Conservation (phyloP, 2,797 vertebrate genomes). For the Novumbra hubbsi region DNA sequence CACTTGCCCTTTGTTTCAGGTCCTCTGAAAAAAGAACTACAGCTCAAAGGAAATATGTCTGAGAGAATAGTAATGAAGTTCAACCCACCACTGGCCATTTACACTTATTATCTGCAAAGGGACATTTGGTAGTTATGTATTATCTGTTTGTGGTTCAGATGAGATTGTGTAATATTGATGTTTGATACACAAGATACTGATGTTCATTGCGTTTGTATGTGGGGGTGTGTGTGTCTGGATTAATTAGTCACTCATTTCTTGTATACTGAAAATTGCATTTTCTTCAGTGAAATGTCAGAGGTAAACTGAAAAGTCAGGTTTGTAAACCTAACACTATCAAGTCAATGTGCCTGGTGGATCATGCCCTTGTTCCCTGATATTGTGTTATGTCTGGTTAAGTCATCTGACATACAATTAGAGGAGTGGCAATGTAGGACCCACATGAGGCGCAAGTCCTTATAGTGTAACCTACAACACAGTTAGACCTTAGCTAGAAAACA, state of each 20-base stretch:
- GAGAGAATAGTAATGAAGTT: background rate
- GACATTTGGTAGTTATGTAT: background rate
- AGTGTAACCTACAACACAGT: background rate
- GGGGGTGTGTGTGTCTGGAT: no score
- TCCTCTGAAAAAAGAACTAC: constrained; percentile 22
- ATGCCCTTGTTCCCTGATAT: no score
- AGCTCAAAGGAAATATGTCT: constrained; percentile 7
- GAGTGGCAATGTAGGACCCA: background rate
- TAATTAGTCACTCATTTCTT: no score
- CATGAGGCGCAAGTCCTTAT: background rate
- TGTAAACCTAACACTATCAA: no score
- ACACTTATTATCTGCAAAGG: background rate
- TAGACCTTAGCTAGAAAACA: background rate
- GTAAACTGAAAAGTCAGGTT: no score
- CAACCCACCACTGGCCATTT: background rate
- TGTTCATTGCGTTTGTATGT: no score
- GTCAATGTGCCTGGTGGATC: no score
- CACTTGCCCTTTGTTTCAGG: constrained; percentile 30
- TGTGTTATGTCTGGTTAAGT: no score
- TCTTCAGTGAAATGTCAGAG: no score
- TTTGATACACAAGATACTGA: background rate
- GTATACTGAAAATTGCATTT: no score
- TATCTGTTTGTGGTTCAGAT: background rate
- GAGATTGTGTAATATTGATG: background rate
- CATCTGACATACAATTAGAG: background rate